Evolutionary conservation across 2,113 vertebrate genomes (phyloP).

Genomic region (Oreotrochilus melanogaster): DNA sequence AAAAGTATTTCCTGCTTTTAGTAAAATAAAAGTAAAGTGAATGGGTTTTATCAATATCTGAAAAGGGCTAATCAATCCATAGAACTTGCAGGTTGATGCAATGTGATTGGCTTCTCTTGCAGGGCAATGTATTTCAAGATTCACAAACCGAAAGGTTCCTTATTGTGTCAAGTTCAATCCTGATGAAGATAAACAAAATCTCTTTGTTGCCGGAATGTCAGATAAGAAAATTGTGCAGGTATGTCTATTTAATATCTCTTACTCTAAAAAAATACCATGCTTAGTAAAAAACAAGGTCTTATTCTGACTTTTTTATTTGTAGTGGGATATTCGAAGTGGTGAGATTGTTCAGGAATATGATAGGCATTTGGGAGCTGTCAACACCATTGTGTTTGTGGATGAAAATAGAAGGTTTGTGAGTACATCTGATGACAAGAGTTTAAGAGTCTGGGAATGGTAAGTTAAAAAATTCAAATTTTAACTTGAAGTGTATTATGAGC

Average conservation of each 20-base stretch:
- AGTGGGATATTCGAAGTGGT: conserved; percentile 95
- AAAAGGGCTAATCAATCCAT: background rate
- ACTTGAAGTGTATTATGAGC: background rate
- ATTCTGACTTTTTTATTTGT: conserved; percentile 13
- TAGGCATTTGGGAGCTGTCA: conserved; percentile 96
- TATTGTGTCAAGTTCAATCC: conserved; percentile 99
- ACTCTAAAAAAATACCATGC: background rate
- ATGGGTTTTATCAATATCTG: background rate
- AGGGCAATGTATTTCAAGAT: conserved; percentile 95
- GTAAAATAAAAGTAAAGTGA: background rate
- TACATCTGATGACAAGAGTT: conserved; percentile 97
- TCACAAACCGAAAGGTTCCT: conserved; percentile 97
- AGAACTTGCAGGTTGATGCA: background rate
- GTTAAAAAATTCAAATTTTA: conserved; percentile 62
- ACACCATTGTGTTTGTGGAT: conserved; percentile 99
- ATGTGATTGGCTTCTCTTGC: conserved; percentile 45
- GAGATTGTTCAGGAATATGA: conserved; percentile 99
- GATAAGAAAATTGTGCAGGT: conserved; percentile 99
- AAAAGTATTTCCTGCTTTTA: background rate
- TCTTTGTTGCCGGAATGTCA: conserved; percentile 98
- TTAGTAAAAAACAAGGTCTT: background rate
- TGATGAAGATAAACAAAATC: conserved; percentile 96
- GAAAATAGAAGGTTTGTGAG: conserved; percentile 99
- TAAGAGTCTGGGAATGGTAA: conserved; percentile 99
- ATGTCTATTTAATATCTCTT: conserved; percentile 19